Percentiles rank a stretch among this genome's conserved stretches.
Conservation (phyloP, 37 sponge, comb jelly and placozoan genomes). For the Ianthella basta region DNA sequence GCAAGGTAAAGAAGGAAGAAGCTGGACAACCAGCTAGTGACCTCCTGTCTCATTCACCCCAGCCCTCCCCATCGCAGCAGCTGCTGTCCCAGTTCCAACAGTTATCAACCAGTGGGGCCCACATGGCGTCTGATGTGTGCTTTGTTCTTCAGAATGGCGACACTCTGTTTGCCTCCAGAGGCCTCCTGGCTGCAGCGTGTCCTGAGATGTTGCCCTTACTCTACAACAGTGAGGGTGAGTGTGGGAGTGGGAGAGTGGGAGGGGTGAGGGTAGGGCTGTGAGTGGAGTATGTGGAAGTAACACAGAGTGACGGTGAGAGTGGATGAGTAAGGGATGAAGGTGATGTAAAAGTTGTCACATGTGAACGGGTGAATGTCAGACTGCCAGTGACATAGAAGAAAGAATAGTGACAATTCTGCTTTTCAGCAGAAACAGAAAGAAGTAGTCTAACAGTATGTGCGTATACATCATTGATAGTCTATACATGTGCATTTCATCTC, state of each 20-base stretch:
- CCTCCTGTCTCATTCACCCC: too few species aligned
- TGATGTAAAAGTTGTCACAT: neutral
- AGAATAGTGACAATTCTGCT: neutral
- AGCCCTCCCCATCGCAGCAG: too few species aligned
- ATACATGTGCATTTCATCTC: too few species aligned
- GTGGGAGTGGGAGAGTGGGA: too few species aligned
- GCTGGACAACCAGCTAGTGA: too few species aligned
- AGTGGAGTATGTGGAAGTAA: too few species aligned
- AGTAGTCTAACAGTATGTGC: too few species aligned
- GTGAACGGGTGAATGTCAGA: neutral
- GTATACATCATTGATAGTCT: too few species aligned
- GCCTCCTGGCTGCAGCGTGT: constrained; percentile 49
- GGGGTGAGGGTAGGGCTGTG: too few species aligned
- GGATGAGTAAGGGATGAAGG: neutral
- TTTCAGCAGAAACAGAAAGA: neutral
- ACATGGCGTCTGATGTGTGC: constrained; percentile 62
- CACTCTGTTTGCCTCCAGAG: constrained; percentile 60
- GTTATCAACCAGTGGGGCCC: constrained; percentile 39
- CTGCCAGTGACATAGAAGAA: neutral
- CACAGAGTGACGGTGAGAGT: too few species aligned
- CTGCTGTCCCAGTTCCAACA: neutral
- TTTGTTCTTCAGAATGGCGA: constrained; percentile 56
- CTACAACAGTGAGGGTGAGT: constrained; percentile 56
- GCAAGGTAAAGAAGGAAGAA: too few species aligned
- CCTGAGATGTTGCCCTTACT: constrained; percentile 46